Conservation (phyloP, 1,140 invertebrate genomes). For the Drosophila takahashii region DNA sequence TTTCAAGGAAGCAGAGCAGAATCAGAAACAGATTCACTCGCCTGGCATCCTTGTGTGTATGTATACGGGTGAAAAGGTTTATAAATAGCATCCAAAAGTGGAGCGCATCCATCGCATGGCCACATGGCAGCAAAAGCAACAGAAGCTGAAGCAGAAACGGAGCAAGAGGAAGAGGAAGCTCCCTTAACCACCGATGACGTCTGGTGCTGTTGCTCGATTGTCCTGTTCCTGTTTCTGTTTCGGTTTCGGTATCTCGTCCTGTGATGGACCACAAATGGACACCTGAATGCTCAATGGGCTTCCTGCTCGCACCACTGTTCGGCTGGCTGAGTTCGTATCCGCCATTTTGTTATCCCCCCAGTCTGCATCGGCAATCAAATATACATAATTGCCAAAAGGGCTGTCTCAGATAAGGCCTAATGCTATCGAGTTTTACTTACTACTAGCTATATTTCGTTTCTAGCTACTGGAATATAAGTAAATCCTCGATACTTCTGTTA, state of each 20-base stretch:
- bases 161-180: slow-evolving; percentile 48
- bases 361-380: slow-evolving; percentile 8
- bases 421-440: not conserved
- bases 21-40: slow-evolving; percentile 14
- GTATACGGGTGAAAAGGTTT: slow-evolving; percentile 64
- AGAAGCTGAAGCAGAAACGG: not conserved
- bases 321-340: slow-evolving; percentile 4
- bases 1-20: slow-evolving; percentile 70
- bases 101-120: slow-evolving; percentile 60
- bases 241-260: slow-evolving; percentile 16
- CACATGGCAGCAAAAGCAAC: slow-evolving; percentile 23
- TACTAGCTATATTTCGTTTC: too few species aligned
- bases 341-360: slow-evolving; percentile 34
- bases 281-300: slow-evolving; percentile 15
- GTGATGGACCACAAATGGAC: slow-evolving; percentile 17
- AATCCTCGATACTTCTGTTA: too few species aligned
- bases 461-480: too few species aligned
- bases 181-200: slow-evolving; percentile 50
- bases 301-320: not conserved
- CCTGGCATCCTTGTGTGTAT: slow-evolving; percentile 44
- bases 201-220: slow-evolving; percentile 46
- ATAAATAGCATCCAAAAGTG: slow-evolving; percentile 81
- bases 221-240: slow-evolving; percentile 24
- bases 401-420: not conserved
- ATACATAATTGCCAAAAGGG: slow-evolving; percentile 12